Evolutionary conservation across 2,797 vertebrate species (phyloP).

Genomic region (Neostethus bicornis): DNA sequence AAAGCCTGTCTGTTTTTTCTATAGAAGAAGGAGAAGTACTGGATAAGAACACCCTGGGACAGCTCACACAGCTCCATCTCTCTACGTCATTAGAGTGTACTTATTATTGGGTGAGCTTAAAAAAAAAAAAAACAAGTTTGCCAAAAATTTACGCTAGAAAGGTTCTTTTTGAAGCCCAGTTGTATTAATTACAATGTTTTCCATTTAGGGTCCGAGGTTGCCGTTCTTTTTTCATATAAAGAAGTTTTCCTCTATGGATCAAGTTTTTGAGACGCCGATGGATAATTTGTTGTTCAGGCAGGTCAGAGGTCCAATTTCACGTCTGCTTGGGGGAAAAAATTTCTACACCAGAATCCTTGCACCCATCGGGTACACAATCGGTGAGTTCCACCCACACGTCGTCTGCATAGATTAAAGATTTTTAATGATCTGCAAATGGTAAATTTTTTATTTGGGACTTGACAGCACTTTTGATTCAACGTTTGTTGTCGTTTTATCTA

Average conservation of each 20-base stretch:
- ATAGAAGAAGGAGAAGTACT: slow-evolving; percentile 42
- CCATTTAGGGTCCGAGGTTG: slow-evolving; percentile 41
- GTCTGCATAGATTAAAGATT: background rate
- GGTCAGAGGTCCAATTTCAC: slow-evolving; percentile 25
- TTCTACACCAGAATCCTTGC: slow-evolving; percentile 22
- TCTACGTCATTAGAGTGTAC: slow-evolving; percentile 45
- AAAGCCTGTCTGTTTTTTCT: slow-evolving; percentile 5
- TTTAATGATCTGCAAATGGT: too few species aligned
- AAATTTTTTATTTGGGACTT: too few species aligned
- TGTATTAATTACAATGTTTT: background rate
- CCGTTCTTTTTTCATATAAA: slow-evolving; percentile 21
- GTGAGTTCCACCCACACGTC: slow-evolving; percentile 11
- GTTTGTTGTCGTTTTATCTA: too few species aligned
- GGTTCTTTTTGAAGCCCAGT: background rate
- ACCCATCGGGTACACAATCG: slow-evolving; percentile 36
- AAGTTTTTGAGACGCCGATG: slow-evolving; percentile 43
- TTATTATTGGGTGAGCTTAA: slow-evolving; percentile 33
- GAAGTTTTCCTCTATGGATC: slow-evolving; percentile 36
- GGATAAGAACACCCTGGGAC: slow-evolving; percentile 38
- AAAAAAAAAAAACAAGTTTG: background rate
- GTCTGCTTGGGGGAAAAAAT: slow-evolving; percentile 39
- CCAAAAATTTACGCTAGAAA: background rate
- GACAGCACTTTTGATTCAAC: too few species aligned
- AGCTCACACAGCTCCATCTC: slow-evolving; percentile 57
- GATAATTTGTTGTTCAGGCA: slow-evolving; percentile 28